Evolutionary conservation across 2,888 invertebrate species (phyloP), one percentile per base, ranked within the genome.

Genomic region (Atherix ibis): DNA sequence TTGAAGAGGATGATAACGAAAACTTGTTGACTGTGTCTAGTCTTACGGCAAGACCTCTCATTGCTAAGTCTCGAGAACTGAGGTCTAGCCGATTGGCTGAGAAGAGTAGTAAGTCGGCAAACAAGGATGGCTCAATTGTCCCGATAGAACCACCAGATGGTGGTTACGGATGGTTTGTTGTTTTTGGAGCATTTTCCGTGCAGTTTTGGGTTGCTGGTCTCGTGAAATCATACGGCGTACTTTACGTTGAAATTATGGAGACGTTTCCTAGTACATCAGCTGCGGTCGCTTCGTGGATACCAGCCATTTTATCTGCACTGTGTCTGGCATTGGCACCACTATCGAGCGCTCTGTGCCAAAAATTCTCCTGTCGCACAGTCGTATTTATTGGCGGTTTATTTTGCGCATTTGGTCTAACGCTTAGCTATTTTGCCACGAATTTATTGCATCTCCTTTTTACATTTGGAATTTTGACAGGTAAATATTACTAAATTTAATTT

Each of bases 201-300:
- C 81, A 81, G 53, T 78, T 82, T 57, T 77, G 82, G 72, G 79
- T 82, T 22, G 79, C 81, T 0, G 82, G 82, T 0, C 66, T 80
- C 37, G 78, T 81, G 48, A 82, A 82, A 53, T 81, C 81, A 0
- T 82, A 81, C 49, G 82, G 83, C 0, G 79, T 83, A 13, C 64
- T 83, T 2, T 82, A 81, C 47, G 77, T 81, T 37, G 81, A 81
- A 58, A 76, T 82, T 37, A 73, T 81, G 70, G 79, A 80, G 54
- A 78, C 76, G 0, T 82, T 81, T 54, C 71, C 76, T 1, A 75
- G 76, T 34, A 74, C 77, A 0, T 73, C 80, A 1, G 78, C 77
- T 18, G 70, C 76, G 0, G 72, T 79, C 2, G 82, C 81, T 1
- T 78, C 80, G 0, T 81, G 80, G 81, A 79, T 82, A 45, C 81